phyloP scores from a whole-genome alignment of 2,797 vertebrate species.

The Setipinna tenuifilis region DNA sequence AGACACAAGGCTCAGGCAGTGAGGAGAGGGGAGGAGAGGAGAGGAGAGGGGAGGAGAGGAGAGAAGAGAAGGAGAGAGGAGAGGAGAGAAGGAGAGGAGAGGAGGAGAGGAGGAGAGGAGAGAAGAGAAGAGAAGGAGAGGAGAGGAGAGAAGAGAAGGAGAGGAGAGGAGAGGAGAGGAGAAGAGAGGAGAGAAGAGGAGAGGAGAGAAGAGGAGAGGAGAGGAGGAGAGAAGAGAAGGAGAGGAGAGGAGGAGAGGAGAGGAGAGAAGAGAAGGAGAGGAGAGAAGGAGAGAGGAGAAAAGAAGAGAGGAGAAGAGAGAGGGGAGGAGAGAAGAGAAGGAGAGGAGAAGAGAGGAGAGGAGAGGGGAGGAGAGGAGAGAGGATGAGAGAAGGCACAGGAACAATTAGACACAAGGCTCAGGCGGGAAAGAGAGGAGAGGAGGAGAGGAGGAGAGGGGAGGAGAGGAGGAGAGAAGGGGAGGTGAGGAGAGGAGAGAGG shows the following conservation, averaged over 20 bases:
- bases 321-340: not conserved
- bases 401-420: too few relatives aligned
- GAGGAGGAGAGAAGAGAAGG: not conserved
- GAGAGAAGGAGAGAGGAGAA: too few relatives aligned
- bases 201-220: not conserved
- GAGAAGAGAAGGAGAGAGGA: too few relatives aligned
- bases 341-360: not conserved
- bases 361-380: not conserved
- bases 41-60: too few relatives aligned
- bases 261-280: not conserved
- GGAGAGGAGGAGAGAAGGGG: not conserved
- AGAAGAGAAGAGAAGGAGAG: too few relatives aligned
- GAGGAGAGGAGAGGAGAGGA: not conserved
- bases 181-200: not conserved
- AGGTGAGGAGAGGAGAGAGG: not conserved
- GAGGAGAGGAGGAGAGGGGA: not conserved
- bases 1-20: too few relatives aligned
- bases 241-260: not conserved
- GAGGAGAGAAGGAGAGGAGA: too few relatives aligned
- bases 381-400: too few relatives aligned
- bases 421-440: too few relatives aligned
- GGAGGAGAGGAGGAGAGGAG: too few relatives aligned
- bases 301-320: not conserved
- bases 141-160: not conserved
- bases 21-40: not conserved